A percentile compares a stretch with the other conserved stretches of the same genome.
phyloP scores from a whole-genome alignment of 1,140 invertebrate genomes.

The Hylyphantes graminicola region DNA sequence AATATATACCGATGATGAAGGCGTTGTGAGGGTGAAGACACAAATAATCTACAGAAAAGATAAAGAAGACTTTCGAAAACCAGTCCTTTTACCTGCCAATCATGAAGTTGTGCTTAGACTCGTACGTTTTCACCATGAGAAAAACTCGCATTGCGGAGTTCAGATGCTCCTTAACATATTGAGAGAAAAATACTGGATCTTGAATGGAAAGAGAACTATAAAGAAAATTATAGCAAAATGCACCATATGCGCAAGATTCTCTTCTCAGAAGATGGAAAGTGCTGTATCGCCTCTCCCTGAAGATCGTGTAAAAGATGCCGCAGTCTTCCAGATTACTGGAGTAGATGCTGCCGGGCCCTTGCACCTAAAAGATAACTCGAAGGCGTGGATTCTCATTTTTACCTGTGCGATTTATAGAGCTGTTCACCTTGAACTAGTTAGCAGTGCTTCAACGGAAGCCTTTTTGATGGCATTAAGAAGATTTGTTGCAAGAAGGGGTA shows the following conservation, averaged over 20 bases:
- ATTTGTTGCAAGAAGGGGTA: constrained; percentile 57
- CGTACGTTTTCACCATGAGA: not conserved
- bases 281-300: constrained; percentile 57
- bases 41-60: constrained; percentile 2
- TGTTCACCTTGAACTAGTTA: too few relatives aligned
- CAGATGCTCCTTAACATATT: not conserved
- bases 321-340: constrained; percentile 64
- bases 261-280: not conserved
- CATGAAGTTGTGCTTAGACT: too few relatives aligned
- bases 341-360: constrained; percentile 66
- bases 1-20: not conserved
- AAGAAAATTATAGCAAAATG: not conserved
- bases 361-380: constrained; percentile 60
- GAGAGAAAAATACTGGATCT: constrained; percentile 1
- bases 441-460: too few relatives aligned
- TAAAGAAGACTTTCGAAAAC: constrained; percentile 11
- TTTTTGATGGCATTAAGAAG: too few relatives aligned
- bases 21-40: not conserved
- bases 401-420: constrained; percentile 54
- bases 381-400: not conserved
- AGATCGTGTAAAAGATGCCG: constrained; percentile 63
- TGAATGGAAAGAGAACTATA: not conserved
- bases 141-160: constrained; percentile 14
- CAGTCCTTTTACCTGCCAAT: constrained; percentile 11
- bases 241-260: not conserved